Percentiles rank a stretch among this genome's conserved stretches.
phyloP scores from a whole-genome alignment of 35 echinoderm and acorn worm genomes.

The Anneissia japonica region DNA sequence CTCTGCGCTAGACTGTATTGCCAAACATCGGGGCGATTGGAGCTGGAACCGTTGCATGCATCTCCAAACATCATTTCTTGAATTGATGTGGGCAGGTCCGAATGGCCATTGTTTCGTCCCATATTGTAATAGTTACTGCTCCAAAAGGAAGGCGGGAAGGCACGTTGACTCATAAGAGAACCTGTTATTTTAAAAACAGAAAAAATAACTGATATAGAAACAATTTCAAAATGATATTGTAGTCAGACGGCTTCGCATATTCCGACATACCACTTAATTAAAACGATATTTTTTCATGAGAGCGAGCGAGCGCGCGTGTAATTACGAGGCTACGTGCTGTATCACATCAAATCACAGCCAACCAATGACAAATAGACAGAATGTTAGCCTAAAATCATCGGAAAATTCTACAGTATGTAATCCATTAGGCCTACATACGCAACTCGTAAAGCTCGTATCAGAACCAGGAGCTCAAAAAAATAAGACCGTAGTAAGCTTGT shows the following conservation, averaged over 20 bases:
- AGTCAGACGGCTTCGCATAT: background rate
- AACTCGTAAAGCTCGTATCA: too few relatives aligned
- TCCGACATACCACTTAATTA: background rate
- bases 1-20: background rate
- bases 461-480: too few relatives aligned
- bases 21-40: background rate
- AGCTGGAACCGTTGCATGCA: background rate
- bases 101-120: background rate
- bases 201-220: background rate
- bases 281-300: background rate
- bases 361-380: too few relatives aligned
- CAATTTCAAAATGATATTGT: background rate
- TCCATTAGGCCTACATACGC: too few relatives aligned
- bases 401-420: too few relatives aligned
- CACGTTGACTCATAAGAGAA: constrained; percentile 71
- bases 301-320: background rate
- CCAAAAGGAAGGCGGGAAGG: constrained; percentile 97
- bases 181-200: background rate
- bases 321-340: background rate
- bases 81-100: background rate
- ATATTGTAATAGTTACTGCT: constrained; percentile 59
- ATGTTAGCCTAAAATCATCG: too few relatives aligned
- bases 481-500: too few relatives aligned
- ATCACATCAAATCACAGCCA: too few relatives aligned
- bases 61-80: background rate